phyloP scores from a whole-genome alignment of 2,797 vertebrate genomes.

The Bucorvus abyssinicus region DNA sequence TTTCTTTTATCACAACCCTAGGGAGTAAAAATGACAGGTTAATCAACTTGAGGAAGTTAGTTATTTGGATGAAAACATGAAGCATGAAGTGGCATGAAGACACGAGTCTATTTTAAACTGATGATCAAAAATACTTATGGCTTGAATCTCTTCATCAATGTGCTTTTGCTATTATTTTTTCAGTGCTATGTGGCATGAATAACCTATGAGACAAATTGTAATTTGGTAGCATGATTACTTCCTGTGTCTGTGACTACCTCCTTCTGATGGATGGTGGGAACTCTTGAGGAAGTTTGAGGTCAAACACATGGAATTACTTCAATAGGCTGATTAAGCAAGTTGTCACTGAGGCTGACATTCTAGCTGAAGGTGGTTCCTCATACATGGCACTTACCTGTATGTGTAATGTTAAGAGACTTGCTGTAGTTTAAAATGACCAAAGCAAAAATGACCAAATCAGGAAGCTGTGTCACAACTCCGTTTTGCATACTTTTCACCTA shows the following conservation, averaged over 20 bases:
- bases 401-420: background rate
- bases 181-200: background rate
- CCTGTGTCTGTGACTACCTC: slow-evolving; percentile 35
- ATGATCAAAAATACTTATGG: background rate
- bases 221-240: background rate
- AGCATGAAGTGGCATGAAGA: background rate
- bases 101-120: background rate
- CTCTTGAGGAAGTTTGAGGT: slow-evolving; percentile 9
- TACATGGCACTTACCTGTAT: background rate
- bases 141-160: background rate
- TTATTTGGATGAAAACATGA: background rate
- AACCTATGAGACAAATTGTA: background rate
- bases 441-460: background rate
- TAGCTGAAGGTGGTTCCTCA: slow-evolving; percentile 2
- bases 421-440: background rate
- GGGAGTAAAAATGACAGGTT: background rate
- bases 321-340: background rate
- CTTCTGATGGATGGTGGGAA: background rate
- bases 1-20: background rate
- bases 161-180: slow-evolving; percentile 9
- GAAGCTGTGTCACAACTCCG: slow-evolving; percentile 26
- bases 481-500: slow-evolving; percentile 27
- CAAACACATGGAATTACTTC: background rate
- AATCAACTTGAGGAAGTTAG: background rate
- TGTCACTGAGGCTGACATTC: background rate